Conservation (phyloP, 2,888 invertebrate genomes). For the Theretra japonica region DNA sequence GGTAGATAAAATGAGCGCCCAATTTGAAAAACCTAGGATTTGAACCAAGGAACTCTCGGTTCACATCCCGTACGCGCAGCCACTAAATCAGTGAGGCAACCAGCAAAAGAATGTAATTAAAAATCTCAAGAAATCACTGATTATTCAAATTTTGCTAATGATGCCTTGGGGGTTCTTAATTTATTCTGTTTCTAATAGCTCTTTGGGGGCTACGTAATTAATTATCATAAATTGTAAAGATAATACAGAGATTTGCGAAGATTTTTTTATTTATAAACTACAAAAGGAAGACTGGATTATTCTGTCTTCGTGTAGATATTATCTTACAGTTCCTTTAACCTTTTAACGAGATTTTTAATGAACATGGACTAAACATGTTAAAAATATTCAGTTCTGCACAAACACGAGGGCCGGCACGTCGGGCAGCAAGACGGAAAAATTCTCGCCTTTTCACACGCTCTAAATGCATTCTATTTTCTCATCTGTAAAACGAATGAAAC, state of each 20-base stretch:
- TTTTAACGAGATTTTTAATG: not conserved
- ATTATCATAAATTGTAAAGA: not conserved
- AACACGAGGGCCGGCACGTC: conserved; percentile 25
- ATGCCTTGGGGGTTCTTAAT: not conserved
- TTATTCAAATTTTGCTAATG: conserved; percentile 12
- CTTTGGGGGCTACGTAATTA: not conserved
- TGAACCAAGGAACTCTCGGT: not conserved
- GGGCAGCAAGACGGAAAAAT: conserved; percentile 49
- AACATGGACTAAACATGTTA: conserved; percentile 1
- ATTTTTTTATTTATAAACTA: not conserved
- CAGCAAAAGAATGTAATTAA: not conserved
- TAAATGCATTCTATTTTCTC: conserved; percentile 56
- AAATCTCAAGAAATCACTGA: not conserved
- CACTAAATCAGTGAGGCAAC: no score
- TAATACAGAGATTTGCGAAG: not conserved
- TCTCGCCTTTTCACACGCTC: conserved; percentile 46
- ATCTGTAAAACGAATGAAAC: conserved; percentile 49
- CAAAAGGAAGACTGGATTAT: not conserved
- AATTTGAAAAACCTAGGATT: no score
- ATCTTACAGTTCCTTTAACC: no score
- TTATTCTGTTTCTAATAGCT: not conserved
- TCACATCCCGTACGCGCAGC: not conserved
- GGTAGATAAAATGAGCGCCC: no score
- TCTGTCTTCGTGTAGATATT: not conserved
- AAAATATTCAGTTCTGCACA: conserved; percentile 26